Evolutionary conservation across 2,113 vertebrate genomes (phyloP).

Genomic region (Silurus asotus): DNA sequence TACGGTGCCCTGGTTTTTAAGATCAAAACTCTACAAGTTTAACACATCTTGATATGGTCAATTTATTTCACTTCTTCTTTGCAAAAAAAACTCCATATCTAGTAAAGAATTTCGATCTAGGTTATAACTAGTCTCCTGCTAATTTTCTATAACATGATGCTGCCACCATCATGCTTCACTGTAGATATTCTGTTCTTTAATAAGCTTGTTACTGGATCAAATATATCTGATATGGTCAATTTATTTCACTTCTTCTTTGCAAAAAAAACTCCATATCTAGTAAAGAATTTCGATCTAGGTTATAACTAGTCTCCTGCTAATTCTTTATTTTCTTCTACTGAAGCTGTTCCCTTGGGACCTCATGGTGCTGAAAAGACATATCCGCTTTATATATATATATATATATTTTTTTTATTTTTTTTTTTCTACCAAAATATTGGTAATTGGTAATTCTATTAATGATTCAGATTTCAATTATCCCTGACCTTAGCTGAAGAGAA

Average conservation of each 20-base stretch:
- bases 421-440: not conserved
- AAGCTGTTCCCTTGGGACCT: not conserved
- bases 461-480: not conserved
- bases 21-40: not conserved
- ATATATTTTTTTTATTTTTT: too few species aligned
- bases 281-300: not conserved
- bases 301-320: not conserved
- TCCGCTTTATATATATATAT: too few species aligned
- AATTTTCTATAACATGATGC: not conserved
- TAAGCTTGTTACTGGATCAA: too few species aligned
- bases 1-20: not conserved
- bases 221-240: too few species aligned
- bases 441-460: not conserved
- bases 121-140: not conserved
- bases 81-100: not conserved
- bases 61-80: not conserved
- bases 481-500: not conserved
- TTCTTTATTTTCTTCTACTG: not conserved
- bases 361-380: not conserved
- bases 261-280: not conserved
- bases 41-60: not conserved
- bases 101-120: not conserved
- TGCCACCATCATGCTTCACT: not conserved
- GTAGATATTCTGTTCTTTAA: not conserved
- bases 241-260: not conserved